Conservation (phyloP, 2,113 vertebrate genomes). For the Malurus alboscapulatus region DNA sequence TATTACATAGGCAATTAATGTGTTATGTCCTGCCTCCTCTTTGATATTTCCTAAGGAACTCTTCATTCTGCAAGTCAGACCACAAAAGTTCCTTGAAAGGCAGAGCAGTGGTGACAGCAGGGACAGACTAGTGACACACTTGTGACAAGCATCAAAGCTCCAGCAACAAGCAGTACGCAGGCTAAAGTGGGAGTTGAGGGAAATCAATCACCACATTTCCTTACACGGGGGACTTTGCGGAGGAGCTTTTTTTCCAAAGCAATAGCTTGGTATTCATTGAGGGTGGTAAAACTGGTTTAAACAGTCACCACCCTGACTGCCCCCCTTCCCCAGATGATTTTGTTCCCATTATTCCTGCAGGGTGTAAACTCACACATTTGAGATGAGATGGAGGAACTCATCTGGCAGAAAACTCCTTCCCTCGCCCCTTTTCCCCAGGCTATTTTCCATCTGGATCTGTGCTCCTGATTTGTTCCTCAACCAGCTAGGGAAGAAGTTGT, state of each 20-base stretch:
- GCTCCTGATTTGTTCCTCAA: not conserved
- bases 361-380: not conserved
- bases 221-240: not conserved
- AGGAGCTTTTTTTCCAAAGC: not conserved
- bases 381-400: not conserved
- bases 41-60: slow-evolving; percentile 17
- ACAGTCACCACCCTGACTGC: not conserved
- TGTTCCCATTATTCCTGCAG: not conserved
- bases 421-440: not conserved
- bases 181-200: slow-evolving; percentile 7
- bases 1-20: not conserved
- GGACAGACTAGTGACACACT: not conserved
- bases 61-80: slow-evolving; percentile 13
- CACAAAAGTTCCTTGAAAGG: slow-evolving; percentile 41
- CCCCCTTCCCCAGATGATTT: not conserved
- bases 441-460: slow-evolving; percentile 23
- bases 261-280: not conserved
- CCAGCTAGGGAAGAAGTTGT: not conserved
- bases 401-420: not conserved
- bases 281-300: slow-evolving; percentile 54
- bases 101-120: slow-evolving; percentile 8
- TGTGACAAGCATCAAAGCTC: not conserved
- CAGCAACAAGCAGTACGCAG: slow-evolving; percentile 33
- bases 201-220: slow-evolving; percentile 15
- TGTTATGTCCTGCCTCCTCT: not conserved